A percentile compares a stretch with the other conserved stretches of the same genome.
phyloP scores from a whole-genome alignment of 2,113 vertebrate species.

The mouse (Mus musculus) region DNA sequence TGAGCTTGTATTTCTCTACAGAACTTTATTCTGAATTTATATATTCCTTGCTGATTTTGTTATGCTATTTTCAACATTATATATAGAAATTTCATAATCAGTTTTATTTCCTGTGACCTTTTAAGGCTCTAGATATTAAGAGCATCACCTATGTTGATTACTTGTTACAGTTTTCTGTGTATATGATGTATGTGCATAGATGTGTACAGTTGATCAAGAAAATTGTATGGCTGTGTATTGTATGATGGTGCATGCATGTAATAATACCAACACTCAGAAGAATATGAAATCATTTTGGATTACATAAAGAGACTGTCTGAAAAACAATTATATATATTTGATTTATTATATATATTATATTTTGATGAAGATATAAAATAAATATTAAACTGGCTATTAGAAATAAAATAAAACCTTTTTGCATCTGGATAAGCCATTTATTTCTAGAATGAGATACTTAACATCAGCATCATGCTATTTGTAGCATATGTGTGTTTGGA shows the following conservation, averaged over 20 bases:
- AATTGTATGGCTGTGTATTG: background rate
- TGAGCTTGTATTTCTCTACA: slow-evolving; percentile 23
- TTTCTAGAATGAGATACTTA: background rate
- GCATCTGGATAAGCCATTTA: background rate
- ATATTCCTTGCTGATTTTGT: background rate
- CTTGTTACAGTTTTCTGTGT: background rate
- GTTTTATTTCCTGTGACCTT: background rate
- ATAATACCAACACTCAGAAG: background rate
- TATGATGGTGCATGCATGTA: background rate
- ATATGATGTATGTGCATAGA: background rate
- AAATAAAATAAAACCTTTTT: background rate
- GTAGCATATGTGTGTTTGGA: background rate
- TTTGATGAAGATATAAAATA: background rate
- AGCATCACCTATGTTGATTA: background rate
- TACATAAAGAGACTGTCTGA: background rate
- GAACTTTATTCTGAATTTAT: background rate
- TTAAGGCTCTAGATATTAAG: background rate
- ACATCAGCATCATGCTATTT: background rate
- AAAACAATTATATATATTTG: background rate
- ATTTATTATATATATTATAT: background rate
- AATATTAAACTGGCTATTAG: background rate
- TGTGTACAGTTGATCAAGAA: background rate
- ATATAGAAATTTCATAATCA: background rate
- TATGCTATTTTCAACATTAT: background rate
- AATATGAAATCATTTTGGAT: background rate